These are phyloP conservation scores for Metalampra italica DNA, from an alignment of 2,888 invertebrate species.

Conservation along the genomic window DNA sequence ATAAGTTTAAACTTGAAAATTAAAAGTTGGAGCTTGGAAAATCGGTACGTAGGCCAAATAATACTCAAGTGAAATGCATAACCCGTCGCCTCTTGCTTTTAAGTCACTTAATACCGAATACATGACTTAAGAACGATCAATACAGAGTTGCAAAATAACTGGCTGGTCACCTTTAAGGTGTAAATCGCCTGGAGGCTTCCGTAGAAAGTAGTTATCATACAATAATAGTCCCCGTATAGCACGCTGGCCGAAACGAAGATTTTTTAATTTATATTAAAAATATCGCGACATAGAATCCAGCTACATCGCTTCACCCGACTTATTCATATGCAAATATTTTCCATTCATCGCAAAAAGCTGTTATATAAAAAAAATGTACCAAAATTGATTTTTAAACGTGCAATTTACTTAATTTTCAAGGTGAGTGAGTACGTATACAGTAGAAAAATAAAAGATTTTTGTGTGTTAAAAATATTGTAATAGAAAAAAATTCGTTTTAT, in stretches of 20 bases:
- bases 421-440: no score
- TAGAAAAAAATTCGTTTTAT: slow-evolving; percentile 9
- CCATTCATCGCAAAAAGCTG: neutral
- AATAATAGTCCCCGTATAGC: no score
- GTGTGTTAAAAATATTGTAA: slow-evolving; percentile 18
- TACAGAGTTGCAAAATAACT: neutral
- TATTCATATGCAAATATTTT: neutral
- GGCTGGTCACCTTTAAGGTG: neutral
- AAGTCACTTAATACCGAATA: neutral
- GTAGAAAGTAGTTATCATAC: no score
- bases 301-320: neutral
- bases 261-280: no score
- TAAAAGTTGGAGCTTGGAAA: no score
- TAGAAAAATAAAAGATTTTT: neutral
- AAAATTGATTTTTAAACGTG: neutral
- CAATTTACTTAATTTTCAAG: neutral
- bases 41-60: no score
- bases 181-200: neutral
- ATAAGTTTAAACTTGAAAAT: no score
- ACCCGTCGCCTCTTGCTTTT: neutral
- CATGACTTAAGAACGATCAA: neutral
- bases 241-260: no score
- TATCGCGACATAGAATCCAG: no score
- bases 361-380: neutral
- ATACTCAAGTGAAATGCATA: neutral